These are phyloP conservation scores for Bilobella aurantiaca DNA, from an alignment of 1,140 invertebrate genomes.

Conservation along the genomic window DNA sequence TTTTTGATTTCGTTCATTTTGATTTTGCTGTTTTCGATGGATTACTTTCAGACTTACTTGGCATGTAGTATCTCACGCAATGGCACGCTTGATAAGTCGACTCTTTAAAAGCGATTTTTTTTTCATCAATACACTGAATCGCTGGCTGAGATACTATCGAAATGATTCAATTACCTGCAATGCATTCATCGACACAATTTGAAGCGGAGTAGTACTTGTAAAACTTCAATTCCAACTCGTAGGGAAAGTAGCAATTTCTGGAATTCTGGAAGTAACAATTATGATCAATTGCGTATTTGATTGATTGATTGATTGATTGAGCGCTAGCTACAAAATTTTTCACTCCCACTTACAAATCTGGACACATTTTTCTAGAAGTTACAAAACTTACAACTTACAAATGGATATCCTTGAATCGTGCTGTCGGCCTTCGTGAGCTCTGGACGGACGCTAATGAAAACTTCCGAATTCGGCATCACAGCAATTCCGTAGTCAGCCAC, in stretches of 20 bases:
- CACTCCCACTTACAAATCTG: too few relatives aligned
- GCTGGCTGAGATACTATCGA: neutral
- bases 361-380: neutral
- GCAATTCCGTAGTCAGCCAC: conserved; percentile 29
- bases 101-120: neutral
- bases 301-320: too few relatives aligned
- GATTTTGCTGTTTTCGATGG: neutral
- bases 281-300: too few relatives aligned
- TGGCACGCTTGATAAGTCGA: conserved; percentile 1
- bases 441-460: conserved; percentile 23
- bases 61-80: conserved; percentile 32
- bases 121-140: too few relatives aligned
- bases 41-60: conserved; percentile 20
- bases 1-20: neutral
- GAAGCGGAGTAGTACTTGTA: conserved; percentile 27
- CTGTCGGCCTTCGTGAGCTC: conserved; percentile 29
- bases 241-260: conserved; percentile 27
- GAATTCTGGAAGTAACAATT: conserved; percentile 22
- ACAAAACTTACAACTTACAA: conserved; percentile 15
- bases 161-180: conserved; percentile 11
- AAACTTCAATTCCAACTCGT: conserved; percentile 22
- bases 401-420: conserved; percentile 19
- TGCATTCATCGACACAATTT: conserved; percentile 33
- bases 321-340: too few relatives aligned
- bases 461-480: conserved; percentile 24